Percentiles rank a stretch among this genome's conserved stretches.
These are phyloP conservation scores for Heliothis peltigera DNA, from an alignment of 2,888 invertebrate genomes.

Conservation along the genomic window DNA sequence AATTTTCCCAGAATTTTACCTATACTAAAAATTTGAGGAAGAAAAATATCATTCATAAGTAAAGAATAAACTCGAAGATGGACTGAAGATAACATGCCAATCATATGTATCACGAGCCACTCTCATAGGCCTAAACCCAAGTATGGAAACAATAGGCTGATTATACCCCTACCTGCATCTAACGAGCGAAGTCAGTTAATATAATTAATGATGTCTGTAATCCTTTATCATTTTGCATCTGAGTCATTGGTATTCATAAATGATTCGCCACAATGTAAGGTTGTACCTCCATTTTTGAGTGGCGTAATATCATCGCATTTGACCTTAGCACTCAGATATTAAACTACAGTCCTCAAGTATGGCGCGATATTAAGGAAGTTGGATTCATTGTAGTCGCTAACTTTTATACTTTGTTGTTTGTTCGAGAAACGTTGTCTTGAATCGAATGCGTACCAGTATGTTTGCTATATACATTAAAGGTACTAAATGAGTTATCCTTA, in stretches of 20 bases:
- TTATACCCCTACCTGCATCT: not conserved
- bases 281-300: slow-evolving; percentile 46
- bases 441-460: not conserved
- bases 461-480: not conserved
- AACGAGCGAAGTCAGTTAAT: not conserved
- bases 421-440: not conserved
- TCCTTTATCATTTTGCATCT: slow-evolving; percentile 23
- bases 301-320: slow-evolving; percentile 27
- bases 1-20: too few relatives aligned
- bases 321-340: slow-evolving; percentile 44
- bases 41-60: too few relatives aligned
- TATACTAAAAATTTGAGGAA: too few relatives aligned
- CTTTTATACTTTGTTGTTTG: not conserved
- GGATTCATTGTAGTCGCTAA: slow-evolving; percentile 1
- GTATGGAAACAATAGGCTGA: too few relatives aligned
- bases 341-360: slow-evolving; percentile 35
- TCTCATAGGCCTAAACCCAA: too few relatives aligned
- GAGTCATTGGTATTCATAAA: slow-evolving; percentile 50
- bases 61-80: too few relatives aligned
- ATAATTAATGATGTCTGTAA: slow-evolving; percentile 16
- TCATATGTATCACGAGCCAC: too few relatives aligned
- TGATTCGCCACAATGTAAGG: slow-evolving; percentile 56
- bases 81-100: too few relatives aligned
- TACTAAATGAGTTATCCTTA: not conserved
- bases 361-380: slow-evolving; percentile 40